Evolutionary conservation across 2,797 vertebrate species (phyloP).

Genomic region (Rhinoraja longicauda): DNA sequence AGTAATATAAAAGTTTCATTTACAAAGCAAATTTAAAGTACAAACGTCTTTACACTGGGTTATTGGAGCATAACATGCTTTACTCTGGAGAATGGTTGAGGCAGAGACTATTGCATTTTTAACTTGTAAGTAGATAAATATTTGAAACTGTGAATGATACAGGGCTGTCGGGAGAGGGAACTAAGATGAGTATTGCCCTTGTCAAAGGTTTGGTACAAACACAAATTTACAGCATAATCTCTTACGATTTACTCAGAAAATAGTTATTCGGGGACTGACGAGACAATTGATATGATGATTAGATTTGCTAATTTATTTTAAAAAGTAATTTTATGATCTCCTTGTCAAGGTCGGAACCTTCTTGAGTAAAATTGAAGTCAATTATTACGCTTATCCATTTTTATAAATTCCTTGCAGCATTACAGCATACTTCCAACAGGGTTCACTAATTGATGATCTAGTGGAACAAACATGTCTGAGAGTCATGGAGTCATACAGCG

Average conservation of each 20-base stretch:
- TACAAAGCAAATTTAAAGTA: background rate
- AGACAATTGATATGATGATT: background rate
- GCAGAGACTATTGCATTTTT: background rate
- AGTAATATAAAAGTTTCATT: conserved; percentile 8
- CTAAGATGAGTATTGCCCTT: background rate
- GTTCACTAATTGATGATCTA: background rate
- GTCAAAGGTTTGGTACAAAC: background rate
- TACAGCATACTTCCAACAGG: background rate
- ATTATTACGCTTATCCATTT: background rate
- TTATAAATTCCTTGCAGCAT: background rate
- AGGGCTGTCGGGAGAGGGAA: background rate
- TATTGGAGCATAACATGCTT: background rate
- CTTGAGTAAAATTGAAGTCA: background rate
- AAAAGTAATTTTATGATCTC: background rate
- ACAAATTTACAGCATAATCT: background rate
- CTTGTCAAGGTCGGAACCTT: background rate
- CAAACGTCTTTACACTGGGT: background rate
- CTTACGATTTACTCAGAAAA: background rate
- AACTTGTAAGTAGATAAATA: background rate
- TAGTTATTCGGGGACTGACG: background rate
- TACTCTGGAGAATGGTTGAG: background rate
- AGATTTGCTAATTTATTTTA: background rate
- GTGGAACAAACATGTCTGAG: background rate
- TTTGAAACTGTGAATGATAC: background rate
- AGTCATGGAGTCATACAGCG: no score